A percentile compares a stretch with the other conserved stretches of the same genome.
phyloP scores from a whole-genome alignment of 2,797 vertebrate genomes.

The Silurus lanzhouensis region DNA sequence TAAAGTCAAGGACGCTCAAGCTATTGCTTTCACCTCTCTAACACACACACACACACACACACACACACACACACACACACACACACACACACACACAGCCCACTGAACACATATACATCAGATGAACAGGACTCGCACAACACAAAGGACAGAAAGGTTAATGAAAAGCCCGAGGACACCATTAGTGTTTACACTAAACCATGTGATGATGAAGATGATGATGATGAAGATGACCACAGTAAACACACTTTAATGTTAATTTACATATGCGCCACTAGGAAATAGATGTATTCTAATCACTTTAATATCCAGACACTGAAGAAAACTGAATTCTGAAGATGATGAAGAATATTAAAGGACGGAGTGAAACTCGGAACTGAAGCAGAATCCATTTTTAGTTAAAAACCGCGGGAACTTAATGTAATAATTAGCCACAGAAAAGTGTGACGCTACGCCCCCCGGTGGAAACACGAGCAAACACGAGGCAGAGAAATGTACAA shows the following conservation, averaged over 20 bases:
- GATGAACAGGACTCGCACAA: conserved; percentile 9
- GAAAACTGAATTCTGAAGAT: no score
- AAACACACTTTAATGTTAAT: no score
- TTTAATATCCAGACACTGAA: no score
- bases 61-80: conserved; percentile 32
- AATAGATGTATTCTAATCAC: no score
- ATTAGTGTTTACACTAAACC: not conserved
- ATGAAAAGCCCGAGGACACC: conserved; percentile 8
- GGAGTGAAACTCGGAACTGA: not conserved
- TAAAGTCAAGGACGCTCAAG: conserved; percentile 43
- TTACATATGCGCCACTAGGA: no score
- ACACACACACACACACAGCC: conserved; percentile 23
- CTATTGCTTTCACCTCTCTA: conserved; percentile 13
- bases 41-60: not conserved
- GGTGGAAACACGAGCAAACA: not conserved
- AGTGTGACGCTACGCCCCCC: not conserved
- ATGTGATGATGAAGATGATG: not conserved
- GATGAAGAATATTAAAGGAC: no score
- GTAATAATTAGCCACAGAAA: not conserved
- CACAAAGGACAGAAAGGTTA: conserved; percentile 12
- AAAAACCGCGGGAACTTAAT: not conserved
- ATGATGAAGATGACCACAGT: no score
- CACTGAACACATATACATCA: conserved; percentile 21
- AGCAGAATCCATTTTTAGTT: not conserved
- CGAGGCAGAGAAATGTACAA: no score